Base-by-base conservation (phyloP, 2,797 vertebrate genomes). In the Siniperca obscura region DNA sequence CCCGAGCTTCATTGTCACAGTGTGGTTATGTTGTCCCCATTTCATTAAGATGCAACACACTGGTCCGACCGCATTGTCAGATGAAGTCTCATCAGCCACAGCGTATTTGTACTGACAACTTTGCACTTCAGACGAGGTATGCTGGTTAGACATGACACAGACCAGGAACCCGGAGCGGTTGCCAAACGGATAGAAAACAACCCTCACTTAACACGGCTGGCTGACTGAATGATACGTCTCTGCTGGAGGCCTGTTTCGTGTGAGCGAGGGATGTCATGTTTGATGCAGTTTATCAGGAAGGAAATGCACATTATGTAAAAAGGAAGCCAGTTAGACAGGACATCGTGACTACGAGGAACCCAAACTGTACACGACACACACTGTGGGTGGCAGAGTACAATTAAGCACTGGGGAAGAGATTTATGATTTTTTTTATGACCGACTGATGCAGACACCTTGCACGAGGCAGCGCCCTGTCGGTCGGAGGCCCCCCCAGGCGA, bases 61-160 rank as follows among this genome's bases (percentile, higher is more conserved):
- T 76, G 81, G 90, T 90, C 76, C 9, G 38, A 91, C 92, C 62
- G 16, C 93, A 93, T 92, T 95, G 86, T 91, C 90, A 93, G 87
- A 90, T 86, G 42, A n/a, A 57, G 83, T 87, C 84, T 84, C 81
- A 69, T 27, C 76, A 56, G 72, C 69, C 75, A 72, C 66, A 52
- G 53, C 44, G 84, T 55, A 87, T 87, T 60, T 25, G 77, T 90
- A 91, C 92, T 83, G 91, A 93, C 93, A 91, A 92, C 80, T 91
- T 83, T 86, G 81, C 79, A 82, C 85, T 80, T 86, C 59, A 74
- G 80, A 84, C 34, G 55, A 89, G 78, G 69, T 76, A 40, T 52
- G 76, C 44, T 73, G 81, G 78, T 70, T 83, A 80, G 72, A 74
- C 57, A 40, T 46, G 84, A 90, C 87, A 78, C 68, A 60, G 75